Evolutionary conservation across 2,113 vertebrate species (phyloP).

Genomic region (Equus przewalskii): DNA sequence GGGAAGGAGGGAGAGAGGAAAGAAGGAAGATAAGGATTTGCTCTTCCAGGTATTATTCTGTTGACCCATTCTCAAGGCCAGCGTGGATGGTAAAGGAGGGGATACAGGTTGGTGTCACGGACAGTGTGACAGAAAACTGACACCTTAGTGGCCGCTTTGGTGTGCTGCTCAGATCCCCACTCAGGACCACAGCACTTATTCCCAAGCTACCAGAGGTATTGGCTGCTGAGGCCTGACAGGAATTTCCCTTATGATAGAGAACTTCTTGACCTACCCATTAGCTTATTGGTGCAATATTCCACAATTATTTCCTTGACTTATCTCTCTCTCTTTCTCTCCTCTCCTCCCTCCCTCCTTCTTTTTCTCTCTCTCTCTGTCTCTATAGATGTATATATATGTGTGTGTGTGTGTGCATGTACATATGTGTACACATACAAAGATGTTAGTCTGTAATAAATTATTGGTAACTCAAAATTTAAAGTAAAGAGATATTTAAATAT

Average conservation of each 20-base stretch:
- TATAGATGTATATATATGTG: background rate
- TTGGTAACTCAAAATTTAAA: background rate
- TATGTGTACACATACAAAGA: background rate
- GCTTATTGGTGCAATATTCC: background rate
- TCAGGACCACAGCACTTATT: background rate
- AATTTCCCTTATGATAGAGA: background rate
- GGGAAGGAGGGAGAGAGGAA: fast-evolving
- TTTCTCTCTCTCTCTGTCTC: background rate
- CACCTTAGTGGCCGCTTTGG: background rate
- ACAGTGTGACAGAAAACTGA: background rate
- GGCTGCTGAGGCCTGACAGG: background rate
- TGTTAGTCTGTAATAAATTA: background rate
- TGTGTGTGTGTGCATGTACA: background rate
- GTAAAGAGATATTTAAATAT: background rate
- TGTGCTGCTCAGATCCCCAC: background rate
- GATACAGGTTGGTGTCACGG: background rate
- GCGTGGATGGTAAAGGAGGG: too few relatives aligned
- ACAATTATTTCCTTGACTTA: background rate
- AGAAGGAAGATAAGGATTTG: too few relatives aligned
- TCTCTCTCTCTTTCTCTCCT: background rate
- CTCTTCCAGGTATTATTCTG: background rate
- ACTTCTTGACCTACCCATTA: background rate
- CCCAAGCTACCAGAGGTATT: background rate
- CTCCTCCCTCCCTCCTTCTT: too few relatives aligned
- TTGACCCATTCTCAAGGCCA: background rate